phyloP scores from a whole-genome alignment of 92 coral and sea anemone genomes.

The Epizoanthus illoricatus region DNA sequence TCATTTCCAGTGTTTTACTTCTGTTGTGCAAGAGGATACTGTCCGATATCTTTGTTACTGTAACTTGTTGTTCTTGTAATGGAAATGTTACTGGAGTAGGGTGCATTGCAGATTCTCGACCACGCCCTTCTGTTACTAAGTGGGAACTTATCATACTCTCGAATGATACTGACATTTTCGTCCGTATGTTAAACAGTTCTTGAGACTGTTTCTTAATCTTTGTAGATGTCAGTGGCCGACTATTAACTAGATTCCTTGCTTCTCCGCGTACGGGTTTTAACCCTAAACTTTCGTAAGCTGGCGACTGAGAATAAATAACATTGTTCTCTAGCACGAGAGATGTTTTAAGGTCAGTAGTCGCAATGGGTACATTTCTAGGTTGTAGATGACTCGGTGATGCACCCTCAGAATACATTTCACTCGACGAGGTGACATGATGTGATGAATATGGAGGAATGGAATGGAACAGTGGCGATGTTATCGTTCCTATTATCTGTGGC shows the following conservation, averaged over 20 bases:
- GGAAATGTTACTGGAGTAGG: background rate
- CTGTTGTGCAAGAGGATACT: background rate
- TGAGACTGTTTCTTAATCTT: background rate
- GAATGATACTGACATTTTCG: background rate
- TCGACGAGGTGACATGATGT: no score
- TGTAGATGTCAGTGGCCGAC: background rate
- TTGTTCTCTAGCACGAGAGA: background rate
- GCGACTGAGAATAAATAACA: background rate
- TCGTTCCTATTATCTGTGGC: background rate
- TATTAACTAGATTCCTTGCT: background rate
- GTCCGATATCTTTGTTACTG: background rate
- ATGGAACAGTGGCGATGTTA: no score
- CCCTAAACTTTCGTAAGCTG: background rate
- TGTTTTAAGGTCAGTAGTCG: background rate
- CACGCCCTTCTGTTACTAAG: background rate
- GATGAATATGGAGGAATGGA: no score
- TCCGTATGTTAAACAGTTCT: no score
- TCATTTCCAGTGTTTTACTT: background rate
- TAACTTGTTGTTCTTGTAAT: background rate
- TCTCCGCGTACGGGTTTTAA: background rate
- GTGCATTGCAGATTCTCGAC: background rate
- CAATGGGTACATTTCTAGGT: background rate
- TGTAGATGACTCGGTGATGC: no score
- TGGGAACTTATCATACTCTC: background rate
- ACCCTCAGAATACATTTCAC: no score